Percentiles rank a stretch among this genome's conserved stretches.
Evolutionary conservation across 2,888 invertebrate genomes (phyloP).

Genomic region (Drosophila meridionalis): DNA sequence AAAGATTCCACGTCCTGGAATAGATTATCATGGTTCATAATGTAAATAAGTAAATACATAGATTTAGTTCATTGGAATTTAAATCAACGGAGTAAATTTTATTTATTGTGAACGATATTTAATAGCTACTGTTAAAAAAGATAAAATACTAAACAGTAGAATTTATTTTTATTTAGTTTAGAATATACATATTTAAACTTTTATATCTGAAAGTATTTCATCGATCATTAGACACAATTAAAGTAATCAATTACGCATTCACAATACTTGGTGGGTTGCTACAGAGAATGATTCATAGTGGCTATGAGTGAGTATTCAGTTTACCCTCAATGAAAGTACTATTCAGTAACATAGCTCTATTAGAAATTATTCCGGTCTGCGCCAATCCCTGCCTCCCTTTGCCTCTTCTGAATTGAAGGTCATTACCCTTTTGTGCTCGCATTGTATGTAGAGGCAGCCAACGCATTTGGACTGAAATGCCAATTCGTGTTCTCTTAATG

Average conservation of each 20-base stretch:
- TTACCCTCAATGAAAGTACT: not conserved
- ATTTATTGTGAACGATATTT: no score
- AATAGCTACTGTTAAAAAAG: no score
- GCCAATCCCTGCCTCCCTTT: not conserved
- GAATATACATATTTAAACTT: no score
- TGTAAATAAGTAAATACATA: no score
- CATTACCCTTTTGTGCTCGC: conserved; percentile 18
- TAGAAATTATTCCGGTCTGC: not conserved
- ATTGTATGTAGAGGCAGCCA: not conserved
- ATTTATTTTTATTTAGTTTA: no score
- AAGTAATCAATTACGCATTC: not conserved
- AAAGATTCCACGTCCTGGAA: no score
- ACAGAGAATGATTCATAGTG: not conserved
- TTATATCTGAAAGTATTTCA: no score
- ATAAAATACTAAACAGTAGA: no score
- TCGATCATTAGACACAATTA: not conserved
- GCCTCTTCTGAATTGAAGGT: conserved; percentile 2
- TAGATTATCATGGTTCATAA: no score
- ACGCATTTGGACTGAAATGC: conserved; percentile 12
- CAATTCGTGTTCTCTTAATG: conserved; percentile 17
- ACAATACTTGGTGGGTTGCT: not conserved
- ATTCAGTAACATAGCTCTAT: not conserved
- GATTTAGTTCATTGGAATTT: no score
- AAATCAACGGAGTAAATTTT: no score
- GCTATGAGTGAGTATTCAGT: not conserved